These are phyloP conservation scores for Sterrhoptilus dennistouni DNA, from an alignment of 2,113 vertebrate species.

Conservation along the genomic window DNA sequence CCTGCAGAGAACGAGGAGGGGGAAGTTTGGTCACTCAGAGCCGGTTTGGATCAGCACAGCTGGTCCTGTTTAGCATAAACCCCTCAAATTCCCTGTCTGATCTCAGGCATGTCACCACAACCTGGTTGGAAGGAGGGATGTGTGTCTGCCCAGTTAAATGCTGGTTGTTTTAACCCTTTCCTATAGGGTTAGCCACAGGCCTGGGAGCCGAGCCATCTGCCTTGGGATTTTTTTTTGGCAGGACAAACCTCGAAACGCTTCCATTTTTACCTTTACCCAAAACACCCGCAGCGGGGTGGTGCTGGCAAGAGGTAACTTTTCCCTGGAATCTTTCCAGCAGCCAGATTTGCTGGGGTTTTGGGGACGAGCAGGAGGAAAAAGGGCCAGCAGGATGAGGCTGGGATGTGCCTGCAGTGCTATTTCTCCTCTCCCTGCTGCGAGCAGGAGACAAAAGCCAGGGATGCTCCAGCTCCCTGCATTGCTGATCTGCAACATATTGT, in stretches of 20 bases:
- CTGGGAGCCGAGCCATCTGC: not conserved
- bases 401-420: not conserved
- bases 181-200: not conserved
- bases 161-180: conserved; percentile 6
- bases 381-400: not conserved
- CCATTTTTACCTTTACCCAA: not conserved
- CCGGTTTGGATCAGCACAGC: not conserved
- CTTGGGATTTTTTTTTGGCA: not conserved
- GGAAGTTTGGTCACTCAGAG: not conserved
- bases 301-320: not conserved
- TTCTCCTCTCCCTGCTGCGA: not conserved
- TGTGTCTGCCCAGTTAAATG: not conserved
- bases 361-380: not conserved
- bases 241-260: not conserved
- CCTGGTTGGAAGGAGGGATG: not conserved
- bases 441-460: not conserved
- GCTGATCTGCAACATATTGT: not conserved
- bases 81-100: not conserved
- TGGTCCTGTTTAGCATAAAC: conserved; percentile 17
- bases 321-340: not conserved
- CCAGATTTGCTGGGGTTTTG: not conserved
- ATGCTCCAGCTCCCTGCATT: not conserved
- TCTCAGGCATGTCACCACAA: not conserved
- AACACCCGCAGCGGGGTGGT: fast-evolving
- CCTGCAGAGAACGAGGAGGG: not conserved